Evolutionary conservation across 1,140 invertebrate genomes (phyloP).

Genomic region (Stenopsyche tienmushanensis): DNA sequence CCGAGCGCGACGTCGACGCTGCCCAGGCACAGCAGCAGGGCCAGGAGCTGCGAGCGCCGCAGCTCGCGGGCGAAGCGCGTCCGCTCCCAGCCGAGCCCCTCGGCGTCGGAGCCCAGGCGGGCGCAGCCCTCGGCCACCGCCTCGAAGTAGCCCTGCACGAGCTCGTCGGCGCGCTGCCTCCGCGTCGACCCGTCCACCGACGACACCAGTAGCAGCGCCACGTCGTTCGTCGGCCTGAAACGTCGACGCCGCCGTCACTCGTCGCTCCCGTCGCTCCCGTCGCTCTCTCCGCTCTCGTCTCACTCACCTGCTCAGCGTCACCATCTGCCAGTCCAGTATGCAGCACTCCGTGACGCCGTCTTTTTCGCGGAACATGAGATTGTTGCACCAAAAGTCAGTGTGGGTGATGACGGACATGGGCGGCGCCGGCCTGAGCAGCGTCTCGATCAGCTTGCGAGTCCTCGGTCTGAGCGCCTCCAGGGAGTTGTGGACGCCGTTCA

Average conservation of each 20-base stretch:
- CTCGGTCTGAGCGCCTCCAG: conserved; percentile 58
- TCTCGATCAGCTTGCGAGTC: conserved; percentile 64
- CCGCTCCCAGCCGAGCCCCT: conserved; percentile 59
- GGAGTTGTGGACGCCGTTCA: conserved; percentile 47
- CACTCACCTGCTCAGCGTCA: conserved; percentile 64
- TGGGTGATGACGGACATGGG: conserved; percentile 71
- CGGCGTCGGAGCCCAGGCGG: conserved; percentile 61
- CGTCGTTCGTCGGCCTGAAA: conserved; percentile 70
- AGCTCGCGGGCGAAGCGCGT: conserved; percentile 64
- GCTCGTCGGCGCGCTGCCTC: conserved; percentile 58
- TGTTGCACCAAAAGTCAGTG: conserved; percentile 83
- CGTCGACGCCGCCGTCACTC: not conserved
- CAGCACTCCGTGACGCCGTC: conserved; percentile 60
- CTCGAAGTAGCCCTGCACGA: conserved; percentile 71
- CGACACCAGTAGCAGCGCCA: conserved; percentile 75
- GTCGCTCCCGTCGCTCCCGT: too few species aligned
- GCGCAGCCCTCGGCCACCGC: conserved; percentile 58
- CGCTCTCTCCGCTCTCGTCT: not conserved
- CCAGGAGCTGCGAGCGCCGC: conserved; percentile 68
- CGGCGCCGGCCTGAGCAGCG: conserved; percentile 63
- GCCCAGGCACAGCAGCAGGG: conserved; percentile 73
- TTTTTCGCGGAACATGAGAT: conserved; percentile 67
- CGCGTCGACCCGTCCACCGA: conserved; percentile 71
- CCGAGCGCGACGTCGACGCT: conserved; percentile 75
- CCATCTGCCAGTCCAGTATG: conserved; percentile 83